Percentiles rank a stretch among this genome's conserved stretches.
phyloP scores from a whole-genome alignment of 2,888 invertebrate genomes.

The Drosophila meridiana region DNA sequence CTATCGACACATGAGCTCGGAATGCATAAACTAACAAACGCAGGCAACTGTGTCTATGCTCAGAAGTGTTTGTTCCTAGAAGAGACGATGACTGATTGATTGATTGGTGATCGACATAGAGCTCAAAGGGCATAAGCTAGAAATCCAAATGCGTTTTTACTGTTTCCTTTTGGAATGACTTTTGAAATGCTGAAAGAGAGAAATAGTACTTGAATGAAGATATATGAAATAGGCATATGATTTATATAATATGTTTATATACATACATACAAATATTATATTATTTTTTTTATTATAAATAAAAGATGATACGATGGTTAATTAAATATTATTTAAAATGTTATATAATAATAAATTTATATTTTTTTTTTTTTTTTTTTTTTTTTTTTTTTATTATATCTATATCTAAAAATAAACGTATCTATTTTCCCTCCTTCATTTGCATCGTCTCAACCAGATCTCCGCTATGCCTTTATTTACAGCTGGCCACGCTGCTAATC shows the following conservation, averaged over 20 bases:
- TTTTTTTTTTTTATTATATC: too few species aligned
- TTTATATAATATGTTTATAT: too few species aligned
- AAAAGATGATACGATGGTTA: too few species aligned
- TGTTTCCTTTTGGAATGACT: not conserved
- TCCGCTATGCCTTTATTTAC: not conserved
- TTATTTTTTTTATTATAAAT: too few species aligned
- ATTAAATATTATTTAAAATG: too few species aligned
- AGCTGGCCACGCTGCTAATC: not conserved
- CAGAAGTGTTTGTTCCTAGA: not conserved
- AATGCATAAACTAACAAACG: constrained; percentile 54
- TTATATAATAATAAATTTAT: too few species aligned
- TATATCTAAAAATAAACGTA: too few species aligned
- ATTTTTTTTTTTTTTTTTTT: too few species aligned
- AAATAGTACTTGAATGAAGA: not conserved
- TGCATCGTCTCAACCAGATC: not conserved
- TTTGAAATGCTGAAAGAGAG: not conserved
- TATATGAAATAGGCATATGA: too few species aligned
- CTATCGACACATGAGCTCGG: constrained; percentile 33
- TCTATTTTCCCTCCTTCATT: not conserved
- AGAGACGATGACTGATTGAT: constrained; percentile 2
- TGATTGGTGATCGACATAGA: not conserved
- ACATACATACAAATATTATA: too few species aligned
- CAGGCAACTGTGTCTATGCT: constrained; percentile 5
- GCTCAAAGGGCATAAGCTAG: not conserved
- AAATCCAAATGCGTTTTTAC: not conserved